A percentile compares a stretch with the other conserved stretches of the same genome.
phyloP scores from a whole-genome alignment of 2,888 invertebrate genomes.

The Lampropteryx suffumata region DNA sequence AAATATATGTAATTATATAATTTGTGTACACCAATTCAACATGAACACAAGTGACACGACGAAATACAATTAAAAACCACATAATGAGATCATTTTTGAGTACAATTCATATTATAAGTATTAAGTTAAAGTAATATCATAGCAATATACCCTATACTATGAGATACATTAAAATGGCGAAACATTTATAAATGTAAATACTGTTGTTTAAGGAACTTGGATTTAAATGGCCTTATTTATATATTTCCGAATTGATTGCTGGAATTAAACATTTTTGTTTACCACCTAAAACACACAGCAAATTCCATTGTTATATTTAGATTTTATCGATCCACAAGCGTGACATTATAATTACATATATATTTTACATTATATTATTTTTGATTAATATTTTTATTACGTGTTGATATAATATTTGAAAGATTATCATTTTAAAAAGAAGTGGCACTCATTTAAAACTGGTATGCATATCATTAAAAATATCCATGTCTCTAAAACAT shows the following conservation, averaged over 20 bases:
- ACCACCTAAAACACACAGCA: constrained; percentile 35
- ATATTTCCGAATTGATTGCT: constrained; percentile 31
- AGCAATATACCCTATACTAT: constrained; percentile 50
- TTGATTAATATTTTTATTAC: too few relatives aligned
- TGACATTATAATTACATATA: constrained; percentile 23
- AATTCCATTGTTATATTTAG: constrained; percentile 45
- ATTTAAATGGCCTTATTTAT: constrained; percentile 46
- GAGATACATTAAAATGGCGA: constrained; percentile 63
- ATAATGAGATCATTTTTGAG: constrained; percentile 51
- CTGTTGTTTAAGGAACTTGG: constrained; percentile 63
- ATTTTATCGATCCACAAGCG: constrained; percentile 29
- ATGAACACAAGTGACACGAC: constrained; percentile 20
- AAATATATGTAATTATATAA: constrained; percentile 10
- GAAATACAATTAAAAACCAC: constrained; percentile 16
- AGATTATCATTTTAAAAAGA: constrained; percentile 15
- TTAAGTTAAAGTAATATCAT: constrained; percentile 32
- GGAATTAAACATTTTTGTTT: constrained; percentile 35
- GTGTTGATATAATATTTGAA: constrained; percentile 16
- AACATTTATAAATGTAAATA: constrained; percentile 53
- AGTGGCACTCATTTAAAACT: constrained; percentile 10
- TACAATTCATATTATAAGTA: constrained; percentile 33
- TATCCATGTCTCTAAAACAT: too few relatives aligned
- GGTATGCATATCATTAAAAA: too few relatives aligned
- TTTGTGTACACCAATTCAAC: constrained; percentile 11
- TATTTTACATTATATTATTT: constrained; percentile 5